A percentile compares a stretch with the other conserved stretches of the same genome.
These are phyloP conservation scores for Pecten maximus DNA, from an alignment of 2,888 invertebrate genomes.

Conservation along the genomic window DNA sequence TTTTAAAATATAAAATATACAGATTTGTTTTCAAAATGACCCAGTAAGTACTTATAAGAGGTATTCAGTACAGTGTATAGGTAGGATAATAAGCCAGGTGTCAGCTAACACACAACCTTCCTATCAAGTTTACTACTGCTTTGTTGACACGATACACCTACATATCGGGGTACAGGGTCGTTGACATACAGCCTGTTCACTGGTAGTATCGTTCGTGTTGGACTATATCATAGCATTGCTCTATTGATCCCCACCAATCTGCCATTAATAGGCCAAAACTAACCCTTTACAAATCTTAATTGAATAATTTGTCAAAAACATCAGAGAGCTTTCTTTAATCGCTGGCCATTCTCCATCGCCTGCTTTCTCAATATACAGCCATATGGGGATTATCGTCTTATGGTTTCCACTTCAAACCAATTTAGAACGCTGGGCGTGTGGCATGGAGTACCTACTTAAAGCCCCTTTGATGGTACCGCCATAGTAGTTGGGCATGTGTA, in stretches of 20 bases:
- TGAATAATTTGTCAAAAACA: slow-evolving; percentile 35
- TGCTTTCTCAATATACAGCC: slow-evolving; percentile 10
- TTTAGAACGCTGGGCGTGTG: not conserved
- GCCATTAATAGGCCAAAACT: slow-evolving; percentile 24
- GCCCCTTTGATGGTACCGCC: slow-evolving; percentile 11
- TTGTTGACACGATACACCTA: slow-evolving; percentile 1
- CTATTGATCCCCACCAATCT: not conserved
- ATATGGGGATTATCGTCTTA: slow-evolving; percentile 22
- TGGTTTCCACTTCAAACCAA: slow-evolving; percentile 24
- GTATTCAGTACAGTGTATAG: not conserved
- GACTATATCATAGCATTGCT: not conserved
- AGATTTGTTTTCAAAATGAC: not conserved
- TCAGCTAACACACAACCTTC: not conserved
- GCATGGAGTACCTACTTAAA: not conserved
- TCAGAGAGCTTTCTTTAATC: slow-evolving; percentile 29
- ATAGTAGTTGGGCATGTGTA: not conserved
- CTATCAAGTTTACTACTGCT: not conserved
- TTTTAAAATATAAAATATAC: not conserved
- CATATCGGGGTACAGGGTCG: not conserved
- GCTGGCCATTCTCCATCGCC: slow-evolving; percentile 29
- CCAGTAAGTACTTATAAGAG: not conserved
- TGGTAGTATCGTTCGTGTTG: not conserved
- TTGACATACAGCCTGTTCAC: not conserved
- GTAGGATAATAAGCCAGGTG: not conserved
- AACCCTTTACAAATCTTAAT: slow-evolving; percentile 35